Conservation (phyloP, 2,888 invertebrate genomes). For the Lepidocyrtoides sp. region DNA sequence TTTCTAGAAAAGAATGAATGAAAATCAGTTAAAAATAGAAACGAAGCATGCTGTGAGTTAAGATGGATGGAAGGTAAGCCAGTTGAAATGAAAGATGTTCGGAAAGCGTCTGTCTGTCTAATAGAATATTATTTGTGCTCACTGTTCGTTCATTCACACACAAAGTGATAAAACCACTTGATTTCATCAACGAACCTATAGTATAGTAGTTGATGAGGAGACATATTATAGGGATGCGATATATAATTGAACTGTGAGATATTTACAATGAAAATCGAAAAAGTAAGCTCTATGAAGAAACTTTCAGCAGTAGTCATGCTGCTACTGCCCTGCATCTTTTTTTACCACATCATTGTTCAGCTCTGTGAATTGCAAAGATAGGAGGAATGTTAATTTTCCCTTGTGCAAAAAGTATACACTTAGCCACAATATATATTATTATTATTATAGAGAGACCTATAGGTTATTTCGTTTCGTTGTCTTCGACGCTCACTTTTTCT, state of each 20-base stretch:
- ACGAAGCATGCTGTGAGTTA: not conserved
- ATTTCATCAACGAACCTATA: not conserved
- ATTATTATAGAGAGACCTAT: slow-evolving; percentile 17
- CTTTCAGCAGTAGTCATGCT: not conserved
- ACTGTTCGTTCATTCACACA: not conserved
- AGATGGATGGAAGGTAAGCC: not conserved
- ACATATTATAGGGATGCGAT: not conserved
- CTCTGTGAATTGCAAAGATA: not conserved
- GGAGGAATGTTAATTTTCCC: slow-evolving; percentile 34
- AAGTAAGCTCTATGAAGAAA: not conserved
- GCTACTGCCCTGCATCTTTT: not conserved
- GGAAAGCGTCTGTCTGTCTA: not conserved
- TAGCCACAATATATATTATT: not conserved
- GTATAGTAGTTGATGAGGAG: not conserved
- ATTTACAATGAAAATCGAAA: slow-evolving; percentile 23
- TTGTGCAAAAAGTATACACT: slow-evolving; percentile 4
- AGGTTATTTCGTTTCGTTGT: slow-evolving; percentile 19
- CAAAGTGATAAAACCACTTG: not conserved
- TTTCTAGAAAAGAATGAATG: slow-evolving; percentile 15
- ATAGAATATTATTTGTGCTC: slow-evolving; percentile 8
- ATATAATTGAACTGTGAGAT: not conserved
- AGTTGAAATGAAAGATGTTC: slow-evolving; percentile 12
- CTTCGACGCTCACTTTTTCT: not conserved
- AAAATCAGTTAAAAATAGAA: slow-evolving; percentile 50
- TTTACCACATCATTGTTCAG: slow-evolving; percentile 9